These are phyloP conservation scores for Apogon talboti DNA, from an alignment of 2,797 vertebrate species.

Conservation along the genomic window DNA sequence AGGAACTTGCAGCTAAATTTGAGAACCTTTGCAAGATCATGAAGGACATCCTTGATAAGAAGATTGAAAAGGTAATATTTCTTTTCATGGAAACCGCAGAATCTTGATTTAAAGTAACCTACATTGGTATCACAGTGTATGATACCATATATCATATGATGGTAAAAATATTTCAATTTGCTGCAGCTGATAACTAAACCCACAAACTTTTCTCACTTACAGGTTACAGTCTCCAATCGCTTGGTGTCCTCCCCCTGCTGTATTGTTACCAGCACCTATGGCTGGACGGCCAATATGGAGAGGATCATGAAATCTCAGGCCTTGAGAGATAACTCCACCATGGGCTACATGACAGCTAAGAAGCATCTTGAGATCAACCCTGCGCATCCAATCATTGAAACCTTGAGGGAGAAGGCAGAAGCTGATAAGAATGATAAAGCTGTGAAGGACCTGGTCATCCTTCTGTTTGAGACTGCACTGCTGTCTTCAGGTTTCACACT, in stretches of 20 bases:
- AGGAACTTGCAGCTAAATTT: conserved; percentile 91
- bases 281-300: conserved; percentile 99
- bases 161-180: too few relatives aligned
- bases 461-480: conserved; percentile 92
- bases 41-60: conserved; percentile 96
- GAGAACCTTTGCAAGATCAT: conserved; percentile 96
- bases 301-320: conserved; percentile 99
- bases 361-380: conserved; percentile 97
- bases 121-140: too few relatives aligned
- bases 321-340: conserved; percentile 93
- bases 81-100: too few relatives aligned
- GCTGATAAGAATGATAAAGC: conserved; percentile 98
- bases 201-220: not conserved
- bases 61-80: conserved; percentile 91
- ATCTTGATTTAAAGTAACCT: too few relatives aligned
- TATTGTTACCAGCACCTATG: conserved; percentile 94
- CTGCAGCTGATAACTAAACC: too few relatives aligned
- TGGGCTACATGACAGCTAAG: conserved; percentile 99
- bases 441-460: conserved; percentile 95
- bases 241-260: conserved; percentile 94
- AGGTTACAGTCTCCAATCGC: conserved; percentile 91
- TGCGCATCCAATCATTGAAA: conserved; percentile 92
- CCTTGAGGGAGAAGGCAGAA: conserved; percentile 93
- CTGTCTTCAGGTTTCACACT: conserved; percentile 95
- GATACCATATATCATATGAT: too few relatives aligned